These are phyloP conservation scores for Microdon myrmicae DNA, from an alignment of 2,888 invertebrate species.

Conservation along the genomic window DNA sequence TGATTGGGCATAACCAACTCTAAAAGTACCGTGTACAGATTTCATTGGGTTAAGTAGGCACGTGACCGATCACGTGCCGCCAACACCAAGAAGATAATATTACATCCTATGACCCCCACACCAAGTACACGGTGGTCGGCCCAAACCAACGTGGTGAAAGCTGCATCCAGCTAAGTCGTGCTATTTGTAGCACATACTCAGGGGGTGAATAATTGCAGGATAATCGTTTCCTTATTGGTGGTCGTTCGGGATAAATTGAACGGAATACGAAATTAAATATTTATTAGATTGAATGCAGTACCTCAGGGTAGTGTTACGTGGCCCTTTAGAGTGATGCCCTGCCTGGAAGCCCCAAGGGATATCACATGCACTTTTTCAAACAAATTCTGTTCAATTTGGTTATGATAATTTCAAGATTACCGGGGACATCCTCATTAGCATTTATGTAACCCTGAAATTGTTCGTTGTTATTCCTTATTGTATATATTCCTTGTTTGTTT, in stretches of 20 bases:
- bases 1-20: slow-evolving; percentile 57
- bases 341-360: slow-evolving; percentile 14
- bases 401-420: slow-evolving; percentile 61
- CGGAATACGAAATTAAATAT: slow-evolving; percentile 47
- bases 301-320: slow-evolving; percentile 10
- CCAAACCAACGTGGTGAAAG: slow-evolving; percentile 30
- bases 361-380: too few relatives aligned
- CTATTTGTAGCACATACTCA: slow-evolving; percentile 1
- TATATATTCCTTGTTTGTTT: too few relatives aligned
- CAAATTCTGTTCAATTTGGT: slow-evolving; percentile 63
- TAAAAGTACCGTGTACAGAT: slow-evolving; percentile 54
- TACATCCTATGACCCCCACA: slow-evolving; percentile 17
- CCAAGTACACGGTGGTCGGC: slow-evolving; percentile 25
- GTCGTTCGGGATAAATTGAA: slow-evolving; percentile 43
- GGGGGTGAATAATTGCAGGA: slow-evolving; percentile 49
- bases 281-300: slow-evolving; percentile 39
- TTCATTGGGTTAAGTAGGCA: slow-evolving; percentile 55
- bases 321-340: background rate
- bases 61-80: slow-evolving; percentile 62
- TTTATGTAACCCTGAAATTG: too few relatives aligned
- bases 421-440: slow-evolving; percentile 1
- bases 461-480: too few relatives aligned
- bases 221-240: slow-evolving; percentile 51
- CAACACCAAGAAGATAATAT: slow-evolving; percentile 9
- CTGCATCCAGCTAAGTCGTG: slow-evolving; percentile 10